These are phyloP conservation scores for Limenitis arthemis DNA, from an alignment of 2,888 invertebrate species.

Conservation along the genomic window DNA sequence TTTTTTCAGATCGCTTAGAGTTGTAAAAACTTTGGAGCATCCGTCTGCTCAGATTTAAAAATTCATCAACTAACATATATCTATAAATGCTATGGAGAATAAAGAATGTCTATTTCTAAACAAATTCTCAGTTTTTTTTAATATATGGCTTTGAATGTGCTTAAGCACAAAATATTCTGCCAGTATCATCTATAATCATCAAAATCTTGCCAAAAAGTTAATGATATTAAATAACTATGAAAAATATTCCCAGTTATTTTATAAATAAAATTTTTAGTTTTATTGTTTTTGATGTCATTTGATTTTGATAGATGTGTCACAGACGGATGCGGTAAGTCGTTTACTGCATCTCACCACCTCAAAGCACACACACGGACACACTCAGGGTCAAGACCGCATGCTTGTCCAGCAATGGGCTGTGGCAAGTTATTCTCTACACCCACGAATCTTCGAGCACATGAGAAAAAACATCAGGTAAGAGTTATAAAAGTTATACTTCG, in stretches of 20 bases:
- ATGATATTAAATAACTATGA: too few species aligned
- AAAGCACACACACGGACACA: slow-evolving; percentile 92
- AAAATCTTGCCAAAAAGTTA: too few species aligned
- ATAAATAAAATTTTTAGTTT: not conserved
- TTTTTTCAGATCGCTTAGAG: slow-evolving; percentile 94
- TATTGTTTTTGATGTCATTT: not conserved
- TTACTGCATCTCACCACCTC: slow-evolving; percentile 94
- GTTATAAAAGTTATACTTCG: not conserved
- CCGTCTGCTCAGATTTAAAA: slow-evolving; percentile 80
- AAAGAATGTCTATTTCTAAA: too few species aligned
- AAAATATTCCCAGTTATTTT: too few species aligned
- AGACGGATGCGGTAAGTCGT: slow-evolving; percentile 91
- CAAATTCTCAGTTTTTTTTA: too few species aligned
- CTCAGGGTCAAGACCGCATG: slow-evolving; percentile 85
- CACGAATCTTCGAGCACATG: slow-evolving; percentile 87
- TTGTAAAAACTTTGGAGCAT: slow-evolving; percentile 94
- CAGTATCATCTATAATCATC: too few species aligned
- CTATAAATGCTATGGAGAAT: too few species aligned
- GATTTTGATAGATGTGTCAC: slow-evolving; percentile 76
- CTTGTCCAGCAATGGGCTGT: slow-evolving; percentile 79
- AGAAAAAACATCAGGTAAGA: slow-evolving; percentile 77
- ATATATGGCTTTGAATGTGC: too few species aligned
- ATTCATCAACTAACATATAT: too few species aligned
- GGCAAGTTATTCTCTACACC: slow-evolving; percentile 86
- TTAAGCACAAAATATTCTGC: too few species aligned